A percentile compares a stretch with the other conserved stretches of the same genome.
phyloP scores from a whole-genome alignment of 2,888 invertebrate species.

The Ormyrus nitidulus region DNA sequence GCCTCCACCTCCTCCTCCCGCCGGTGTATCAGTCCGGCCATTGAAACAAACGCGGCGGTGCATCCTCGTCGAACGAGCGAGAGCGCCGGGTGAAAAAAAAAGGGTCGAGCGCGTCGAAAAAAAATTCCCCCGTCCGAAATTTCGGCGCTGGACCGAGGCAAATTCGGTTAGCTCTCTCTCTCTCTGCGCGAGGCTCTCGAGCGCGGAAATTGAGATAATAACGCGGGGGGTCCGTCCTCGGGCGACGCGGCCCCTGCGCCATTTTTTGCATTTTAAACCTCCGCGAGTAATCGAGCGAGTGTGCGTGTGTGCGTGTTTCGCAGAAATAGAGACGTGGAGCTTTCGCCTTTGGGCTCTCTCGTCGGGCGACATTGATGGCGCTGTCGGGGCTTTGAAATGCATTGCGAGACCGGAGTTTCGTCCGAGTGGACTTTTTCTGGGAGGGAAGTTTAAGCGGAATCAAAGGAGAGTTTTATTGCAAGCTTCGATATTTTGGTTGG shows the following conservation, averaged over 20 bases:
- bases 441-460: too few relatives aligned
- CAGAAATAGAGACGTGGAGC: background rate
- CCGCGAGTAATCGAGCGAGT: slow-evolving; percentile 29
- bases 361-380: background rate
- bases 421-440: background rate
- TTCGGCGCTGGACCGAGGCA: background rate
- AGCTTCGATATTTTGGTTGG: too few relatives aligned
- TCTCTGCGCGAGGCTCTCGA: background rate
- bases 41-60: too few relatives aligned
- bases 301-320: slow-evolving; percentile 18
- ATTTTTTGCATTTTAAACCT: slow-evolving; percentile 60
- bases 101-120: background rate
- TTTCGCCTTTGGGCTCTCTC: too few relatives aligned
- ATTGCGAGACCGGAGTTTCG: background rate
- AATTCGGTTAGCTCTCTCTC: slow-evolving; percentile 29
- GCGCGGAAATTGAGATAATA: slow-evolving; percentile 55
- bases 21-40: too few relatives aligned
- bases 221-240: slow-evolving; percentile 26
- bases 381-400: too few relatives aligned
- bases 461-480: too few relatives aligned
- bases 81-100: background rate
- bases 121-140: slow-evolving; percentile 6
- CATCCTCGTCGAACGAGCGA: too few relatives aligned
- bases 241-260: slow-evolving; percentile 20
- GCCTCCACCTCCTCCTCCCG: too few relatives aligned